Conservation (phyloP, 2,888 invertebrate species). For the Nomada ruficornis region DNA sequence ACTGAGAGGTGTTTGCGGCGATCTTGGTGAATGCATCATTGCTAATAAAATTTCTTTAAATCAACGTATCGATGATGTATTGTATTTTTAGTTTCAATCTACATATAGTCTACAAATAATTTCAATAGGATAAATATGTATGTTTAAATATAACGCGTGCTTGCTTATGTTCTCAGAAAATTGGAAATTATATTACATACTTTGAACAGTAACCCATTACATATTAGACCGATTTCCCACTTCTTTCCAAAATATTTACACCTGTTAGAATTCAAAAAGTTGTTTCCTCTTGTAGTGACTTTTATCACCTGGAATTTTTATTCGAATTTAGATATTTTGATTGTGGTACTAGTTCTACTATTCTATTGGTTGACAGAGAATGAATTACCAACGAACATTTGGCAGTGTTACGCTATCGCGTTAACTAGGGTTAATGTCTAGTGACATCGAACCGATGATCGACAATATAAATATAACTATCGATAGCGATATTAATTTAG, state of each 20-base stretch:
- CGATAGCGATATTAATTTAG: no score
- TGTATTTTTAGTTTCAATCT: neutral
- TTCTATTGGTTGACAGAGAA: slow-evolving; percentile 16
- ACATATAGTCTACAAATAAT: no score
- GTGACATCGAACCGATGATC: no score
- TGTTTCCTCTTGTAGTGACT: neutral
- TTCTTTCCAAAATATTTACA: slow-evolving; percentile 1
- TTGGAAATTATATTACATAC: neutral
- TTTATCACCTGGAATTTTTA: neutral
- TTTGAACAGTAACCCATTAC: neutral
- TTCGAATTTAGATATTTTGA: slow-evolving; percentile 13
- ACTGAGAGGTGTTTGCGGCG: slow-evolving; percentile 86
- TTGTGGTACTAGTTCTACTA: neutral
- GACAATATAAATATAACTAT: no score
- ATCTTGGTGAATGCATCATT: slow-evolving; percentile 84
- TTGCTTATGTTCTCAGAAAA: neutral
- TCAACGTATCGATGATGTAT: neutral
- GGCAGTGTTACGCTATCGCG: no score
- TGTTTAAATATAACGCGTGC: neutral
- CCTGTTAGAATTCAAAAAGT: slow-evolving; percentile 26
- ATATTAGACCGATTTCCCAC: neutral
- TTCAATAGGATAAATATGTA: neutral
- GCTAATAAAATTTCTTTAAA: neutral
- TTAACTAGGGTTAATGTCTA: no score
- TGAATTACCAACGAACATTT: neutral